Evolutionary conservation across 30 jellyfish, hydroid and myxozoan species (phyloP).

Genomic region (Chrysaora quinquecirrha): DNA sequence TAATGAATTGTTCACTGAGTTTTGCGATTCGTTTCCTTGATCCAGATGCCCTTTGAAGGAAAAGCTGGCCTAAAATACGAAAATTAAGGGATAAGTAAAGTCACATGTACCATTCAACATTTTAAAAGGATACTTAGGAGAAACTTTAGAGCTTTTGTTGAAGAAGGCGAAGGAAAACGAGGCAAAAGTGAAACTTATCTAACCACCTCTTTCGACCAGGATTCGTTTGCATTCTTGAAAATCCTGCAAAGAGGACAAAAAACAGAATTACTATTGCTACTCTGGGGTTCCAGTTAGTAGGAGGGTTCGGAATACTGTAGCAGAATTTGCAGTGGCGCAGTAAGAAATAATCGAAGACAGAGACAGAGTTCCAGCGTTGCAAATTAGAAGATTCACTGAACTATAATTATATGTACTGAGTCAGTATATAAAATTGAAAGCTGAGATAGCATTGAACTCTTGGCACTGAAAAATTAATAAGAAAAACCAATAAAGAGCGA

Average conservation of each 20-base stretch:
- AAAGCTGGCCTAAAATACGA: slow-evolving; percentile 57
- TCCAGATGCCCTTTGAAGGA: slow-evolving; percentile 75
- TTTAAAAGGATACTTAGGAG: no score
- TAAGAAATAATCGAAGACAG: background rate
- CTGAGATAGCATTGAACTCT: no score
- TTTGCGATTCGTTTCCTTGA: slow-evolving; percentile 79
- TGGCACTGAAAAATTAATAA: no score
- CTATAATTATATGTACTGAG: background rate
- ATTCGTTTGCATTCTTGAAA: slow-evolving; percentile 84
- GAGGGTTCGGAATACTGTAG: no score
- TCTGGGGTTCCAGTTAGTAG: no score
- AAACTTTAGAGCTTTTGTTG: background rate
- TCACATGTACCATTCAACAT: no score
- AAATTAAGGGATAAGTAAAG: no score
- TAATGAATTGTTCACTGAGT: slow-evolving; percentile 83
- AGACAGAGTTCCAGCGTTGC: no score
- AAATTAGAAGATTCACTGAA: no score
- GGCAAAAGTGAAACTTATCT: background rate
- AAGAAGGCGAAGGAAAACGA: background rate
- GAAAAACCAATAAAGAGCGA: no score
- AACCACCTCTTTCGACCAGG: slow-evolving; percentile 87
- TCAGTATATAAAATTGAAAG: background rate
- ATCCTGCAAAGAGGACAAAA: slow-evolving; percentile 36
- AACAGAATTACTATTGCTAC: no score
- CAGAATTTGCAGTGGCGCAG: no score